phyloP scores from a whole-genome alignment of 2,797 vertebrate species.

The Cygnus olor region DNA sequence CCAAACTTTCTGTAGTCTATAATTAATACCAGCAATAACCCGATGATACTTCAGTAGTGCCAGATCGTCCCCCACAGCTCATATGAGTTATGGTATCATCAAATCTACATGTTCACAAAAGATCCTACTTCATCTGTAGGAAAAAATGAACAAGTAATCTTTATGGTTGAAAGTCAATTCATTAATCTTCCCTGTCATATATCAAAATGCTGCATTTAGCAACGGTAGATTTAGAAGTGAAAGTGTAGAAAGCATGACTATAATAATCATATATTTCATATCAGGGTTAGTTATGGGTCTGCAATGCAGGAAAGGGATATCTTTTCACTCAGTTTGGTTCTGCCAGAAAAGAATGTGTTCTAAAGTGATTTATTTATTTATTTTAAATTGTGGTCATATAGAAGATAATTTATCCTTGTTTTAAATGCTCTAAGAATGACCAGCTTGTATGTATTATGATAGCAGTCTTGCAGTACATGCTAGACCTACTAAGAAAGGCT shows the following conservation, averaged over 20 bases:
- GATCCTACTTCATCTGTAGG: background rate
- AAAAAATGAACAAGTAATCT: background rate
- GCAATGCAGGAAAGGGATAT: background rate
- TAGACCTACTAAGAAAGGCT: background rate
- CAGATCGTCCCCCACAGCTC: background rate
- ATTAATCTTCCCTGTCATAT: background rate
- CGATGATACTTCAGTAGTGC: background rate
- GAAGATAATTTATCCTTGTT: background rate
- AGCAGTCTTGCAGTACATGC: background rate
- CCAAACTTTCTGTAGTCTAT: background rate
- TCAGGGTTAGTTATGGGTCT: background rate
- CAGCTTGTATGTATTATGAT: background rate
- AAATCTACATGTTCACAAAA: background rate
- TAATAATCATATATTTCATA: background rate
- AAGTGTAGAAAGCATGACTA: background rate
- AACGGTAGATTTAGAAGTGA: background rate
- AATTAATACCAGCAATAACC: background rate
- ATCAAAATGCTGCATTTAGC: background rate
- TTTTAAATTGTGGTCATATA: background rate
- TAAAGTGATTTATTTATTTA: background rate
- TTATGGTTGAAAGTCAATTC: background rate
- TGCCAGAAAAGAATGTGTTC: background rate
- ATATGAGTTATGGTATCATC: background rate
- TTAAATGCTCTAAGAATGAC: background rate
- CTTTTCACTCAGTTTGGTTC: background rate